Conservation (phyloP, 2,797 vertebrate genomes). For the Sparus aurata region DNA sequence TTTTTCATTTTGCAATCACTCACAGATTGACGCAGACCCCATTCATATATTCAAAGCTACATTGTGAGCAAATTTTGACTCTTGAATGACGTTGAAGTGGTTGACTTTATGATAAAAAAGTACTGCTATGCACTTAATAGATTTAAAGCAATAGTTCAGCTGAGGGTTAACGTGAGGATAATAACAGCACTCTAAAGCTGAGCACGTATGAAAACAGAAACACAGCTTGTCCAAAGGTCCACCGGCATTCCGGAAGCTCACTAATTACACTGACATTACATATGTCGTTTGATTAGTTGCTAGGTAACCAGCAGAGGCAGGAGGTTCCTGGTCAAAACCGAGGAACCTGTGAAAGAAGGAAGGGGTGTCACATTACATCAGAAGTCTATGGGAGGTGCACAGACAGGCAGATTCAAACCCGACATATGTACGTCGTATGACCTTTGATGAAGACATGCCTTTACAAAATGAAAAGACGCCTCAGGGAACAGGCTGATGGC, state of each 20-base stretch:
- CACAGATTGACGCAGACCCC: background rate
- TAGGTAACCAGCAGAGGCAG: background rate
- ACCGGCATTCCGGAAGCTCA: background rate
- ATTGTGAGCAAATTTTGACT: background rate
- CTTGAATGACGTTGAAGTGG: too few species aligned
- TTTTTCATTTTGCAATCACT: background rate
- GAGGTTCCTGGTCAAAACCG: background rate
- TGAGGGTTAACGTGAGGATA: background rate
- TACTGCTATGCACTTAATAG: background rate
- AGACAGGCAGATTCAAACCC: too few species aligned
- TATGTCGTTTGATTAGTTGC: background rate
- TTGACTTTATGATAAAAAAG: background rate
- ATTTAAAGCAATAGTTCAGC: background rate
- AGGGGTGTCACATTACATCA: too few species aligned
- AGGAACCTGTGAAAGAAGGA: too few species aligned
- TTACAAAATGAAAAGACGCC: too few species aligned
- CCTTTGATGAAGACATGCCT: too few species aligned
- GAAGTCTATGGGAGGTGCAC: too few species aligned
- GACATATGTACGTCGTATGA: too few species aligned
- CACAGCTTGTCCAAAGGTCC: too few species aligned
- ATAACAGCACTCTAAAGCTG: background rate
- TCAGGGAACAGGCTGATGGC: too few species aligned
- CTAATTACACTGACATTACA: background rate
- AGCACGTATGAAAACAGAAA: too few species aligned
- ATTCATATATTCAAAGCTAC: constrained; percentile 9